Percentiles rank a stretch among this genome's conserved stretches.
phyloP scores from a whole-genome alignment of 2,888 invertebrate species.

The Mactromeris polynyma region DNA sequence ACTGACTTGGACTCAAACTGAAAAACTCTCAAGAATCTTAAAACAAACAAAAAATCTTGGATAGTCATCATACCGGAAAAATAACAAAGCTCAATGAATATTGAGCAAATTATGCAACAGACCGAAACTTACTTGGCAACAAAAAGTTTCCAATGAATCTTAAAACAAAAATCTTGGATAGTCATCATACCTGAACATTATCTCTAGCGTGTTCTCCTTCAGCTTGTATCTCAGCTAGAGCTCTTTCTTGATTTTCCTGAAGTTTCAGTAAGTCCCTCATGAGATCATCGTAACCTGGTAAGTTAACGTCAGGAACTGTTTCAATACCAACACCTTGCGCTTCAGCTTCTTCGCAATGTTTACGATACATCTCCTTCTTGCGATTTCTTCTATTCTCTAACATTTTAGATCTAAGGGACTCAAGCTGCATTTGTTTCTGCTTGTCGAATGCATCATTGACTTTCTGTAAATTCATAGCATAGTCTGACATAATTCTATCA shows the following conservation, averaged over 20 bases:
- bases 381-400: conserved; percentile 79
- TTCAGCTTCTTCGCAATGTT: conserved; percentile 83
- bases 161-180: no score
- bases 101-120: no score
- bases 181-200: conserved; percentile 50
- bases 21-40: no score
- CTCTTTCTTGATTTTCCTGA: conserved; percentile 81
- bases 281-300: conserved; percentile 80
- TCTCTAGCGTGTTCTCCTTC: conserved; percentile 67
- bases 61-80: no score
- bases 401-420: conserved; percentile 77
- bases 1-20: no score
- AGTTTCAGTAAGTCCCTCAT: conserved; percentile 78
- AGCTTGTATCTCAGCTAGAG: conserved; percentile 80
- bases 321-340: conserved; percentile 80
- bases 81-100: no score
- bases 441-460: conserved; percentile 83
- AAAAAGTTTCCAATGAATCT: no score
- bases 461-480: conserved; percentile 81
- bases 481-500: conserved; percentile 82
- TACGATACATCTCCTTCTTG: conserved; percentile 83
- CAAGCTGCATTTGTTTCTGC: conserved; percentile 83
- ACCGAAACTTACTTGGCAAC: no score
- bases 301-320: conserved; percentile 79
- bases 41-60: no score